phyloP scores from a whole-genome alignment of 2,888 invertebrate species.

The Adela reaumurella region DNA sequence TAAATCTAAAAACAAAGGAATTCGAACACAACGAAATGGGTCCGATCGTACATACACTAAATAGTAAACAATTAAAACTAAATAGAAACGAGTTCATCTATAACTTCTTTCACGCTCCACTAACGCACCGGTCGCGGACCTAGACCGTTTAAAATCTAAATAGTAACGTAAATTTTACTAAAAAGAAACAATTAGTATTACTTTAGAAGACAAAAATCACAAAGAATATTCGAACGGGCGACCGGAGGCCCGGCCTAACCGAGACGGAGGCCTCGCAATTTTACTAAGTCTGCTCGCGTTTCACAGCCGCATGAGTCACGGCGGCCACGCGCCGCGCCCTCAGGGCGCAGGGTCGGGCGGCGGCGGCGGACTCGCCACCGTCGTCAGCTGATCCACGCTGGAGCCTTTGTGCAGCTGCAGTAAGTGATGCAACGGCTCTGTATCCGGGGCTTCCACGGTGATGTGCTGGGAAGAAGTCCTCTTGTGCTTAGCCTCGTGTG shows the following conservation, averaged over 20 bases:
- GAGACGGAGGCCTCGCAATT: conserved; percentile 5
- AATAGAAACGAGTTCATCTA: too few relatives aligned
- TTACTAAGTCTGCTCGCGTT: background rate
- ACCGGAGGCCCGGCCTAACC: conserved; percentile 5
- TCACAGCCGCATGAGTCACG: conserved; percentile 1
- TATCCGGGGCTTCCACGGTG: conserved; percentile 32
- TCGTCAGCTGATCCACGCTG: conserved; percentile 32
- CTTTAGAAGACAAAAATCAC: conserved; percentile 1
- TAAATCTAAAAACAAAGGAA: background rate
- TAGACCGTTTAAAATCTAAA: background rate
- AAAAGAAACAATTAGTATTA: background rate
- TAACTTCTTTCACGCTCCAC: background rate
- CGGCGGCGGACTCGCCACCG: conserved; percentile 14
- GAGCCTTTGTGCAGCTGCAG: conserved; percentile 39
- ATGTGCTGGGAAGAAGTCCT: conserved; percentile 49
- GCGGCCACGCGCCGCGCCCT: conserved; percentile 9
- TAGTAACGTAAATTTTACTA: conserved; percentile 3
- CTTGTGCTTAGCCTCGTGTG: conserved; percentile 32
- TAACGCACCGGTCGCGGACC: too few relatives aligned
- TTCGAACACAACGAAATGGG: background rate
- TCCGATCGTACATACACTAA: conserved; percentile 14
- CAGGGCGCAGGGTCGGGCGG: conserved; percentile 29
- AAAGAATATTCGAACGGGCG: conserved; percentile 1
- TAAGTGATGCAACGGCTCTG: conserved; percentile 20
- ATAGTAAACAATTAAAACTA: conserved; percentile 18